Evolutionary conservation across 2,888 invertebrate genomes (phyloP), one percentile per base, ranked within the genome.

Genomic region (Malthinus flaveolus): DNA sequence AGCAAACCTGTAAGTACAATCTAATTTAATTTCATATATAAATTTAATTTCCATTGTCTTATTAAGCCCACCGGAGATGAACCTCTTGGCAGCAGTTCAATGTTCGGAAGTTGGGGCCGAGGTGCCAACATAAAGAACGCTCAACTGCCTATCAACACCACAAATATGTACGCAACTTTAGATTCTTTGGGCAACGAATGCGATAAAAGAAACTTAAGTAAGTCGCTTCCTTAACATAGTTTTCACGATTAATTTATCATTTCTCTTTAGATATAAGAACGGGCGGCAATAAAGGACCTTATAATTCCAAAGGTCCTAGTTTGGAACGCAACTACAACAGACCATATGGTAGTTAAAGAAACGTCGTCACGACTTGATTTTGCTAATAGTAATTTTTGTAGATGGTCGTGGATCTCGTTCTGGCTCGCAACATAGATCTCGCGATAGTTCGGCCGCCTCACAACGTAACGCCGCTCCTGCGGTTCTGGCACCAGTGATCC

Each of bases 351-450:
- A 48, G 47, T 54, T 37, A 10, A 13, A 39, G 13, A 11, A 46
- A 32, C 11, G 10, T 32, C 8, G 8, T 9, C 35, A 23, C 23
- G 5, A 5, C 23, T 5, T 23, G n/a, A n/a, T 10, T 36, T 49
- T 56, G 31, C 45, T 32, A 44, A 50, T 51, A 50, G 15, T 44
- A 23, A 23, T 31, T 42, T 60, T 56, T 66, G 23, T 59, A 77
- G 83, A 82, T 65, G 80, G 80, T 49, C 78, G 83, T 44, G 78
- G 80, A 64, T 82, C 84, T 6, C 79, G 85, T 61, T 84, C 85
- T 35, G 83, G 85, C 51, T 85, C 85, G 44, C 83, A 85, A 59
- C 84, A 85, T 59, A 75, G 83, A 7, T 80, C 80, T 3, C 73
- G 79, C 32, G 81, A 80, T 63, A 81, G 51, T 35, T 62, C 64